Evolutionary conservation across 2,113 vertebrate species (phyloP).

Genomic region (Kryptolebias marmoratus): DNA sequence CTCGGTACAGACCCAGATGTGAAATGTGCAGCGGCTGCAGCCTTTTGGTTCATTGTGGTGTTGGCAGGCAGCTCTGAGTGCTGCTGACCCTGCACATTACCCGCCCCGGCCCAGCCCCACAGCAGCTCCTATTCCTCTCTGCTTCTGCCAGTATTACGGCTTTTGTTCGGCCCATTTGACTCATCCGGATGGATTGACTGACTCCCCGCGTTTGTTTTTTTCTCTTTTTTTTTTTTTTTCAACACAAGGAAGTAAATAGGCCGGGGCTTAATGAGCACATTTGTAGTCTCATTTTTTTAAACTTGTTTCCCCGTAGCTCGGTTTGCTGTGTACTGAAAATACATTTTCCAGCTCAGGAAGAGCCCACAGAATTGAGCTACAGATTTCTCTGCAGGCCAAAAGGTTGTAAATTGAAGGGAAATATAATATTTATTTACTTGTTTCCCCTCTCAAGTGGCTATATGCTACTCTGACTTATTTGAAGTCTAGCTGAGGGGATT

Average conservation of each 20-base stretch:
- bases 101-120: constrained; percentile 17
- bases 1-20: constrained; percentile 34
- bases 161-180: constrained; percentile 48
- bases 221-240: neutral
- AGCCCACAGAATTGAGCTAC: no score
- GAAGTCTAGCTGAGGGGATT: no score
- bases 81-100: constrained; percentile 78
- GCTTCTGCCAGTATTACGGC: constrained; percentile 43
- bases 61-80: constrained; percentile 57
- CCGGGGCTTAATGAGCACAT: constrained; percentile 3
- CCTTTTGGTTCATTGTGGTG: constrained; percentile 63
- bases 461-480: no score
- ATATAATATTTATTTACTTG: no score
- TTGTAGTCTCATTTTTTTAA: constrained; percentile 13
- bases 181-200: constrained; percentile 24
- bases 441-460: no score
- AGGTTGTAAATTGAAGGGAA: no score
- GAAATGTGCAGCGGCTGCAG: constrained; percentile 60
- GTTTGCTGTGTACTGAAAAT: neutral
- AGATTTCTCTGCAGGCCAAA: no score
- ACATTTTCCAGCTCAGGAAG: neutral
- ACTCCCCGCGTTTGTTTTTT: neutral
- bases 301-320: neutral
- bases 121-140: constrained; percentile 39
- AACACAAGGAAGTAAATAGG: constrained; percentile 3